phyloP scores from a whole-genome alignment of 2,113 vertebrate species.

The Tauraco erythrolophus region DNA sequence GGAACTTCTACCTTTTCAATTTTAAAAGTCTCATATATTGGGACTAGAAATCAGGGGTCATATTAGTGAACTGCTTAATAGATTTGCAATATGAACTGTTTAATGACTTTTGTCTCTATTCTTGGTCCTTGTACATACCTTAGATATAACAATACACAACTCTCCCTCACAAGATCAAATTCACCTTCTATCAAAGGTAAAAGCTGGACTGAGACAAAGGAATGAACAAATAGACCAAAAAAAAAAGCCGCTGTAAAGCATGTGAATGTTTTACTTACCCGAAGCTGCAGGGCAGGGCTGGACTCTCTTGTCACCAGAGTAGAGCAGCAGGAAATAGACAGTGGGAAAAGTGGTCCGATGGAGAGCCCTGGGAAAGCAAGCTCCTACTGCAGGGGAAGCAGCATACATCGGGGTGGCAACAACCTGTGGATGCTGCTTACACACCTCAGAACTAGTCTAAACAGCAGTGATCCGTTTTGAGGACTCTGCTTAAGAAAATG shows the following conservation, averaged over 20 bases:
- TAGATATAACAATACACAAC: background rate
- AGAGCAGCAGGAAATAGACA: background rate
- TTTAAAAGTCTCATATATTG: background rate
- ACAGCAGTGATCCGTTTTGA: background rate
- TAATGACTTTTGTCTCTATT: background rate
- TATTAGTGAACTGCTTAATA: background rate
- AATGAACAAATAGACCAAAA: background rate
- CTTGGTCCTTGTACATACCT: background rate
- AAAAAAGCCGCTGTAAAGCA: background rate
- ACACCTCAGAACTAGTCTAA: background rate
- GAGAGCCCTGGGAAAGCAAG: background rate
- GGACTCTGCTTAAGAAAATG: background rate
- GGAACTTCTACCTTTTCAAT: background rate
- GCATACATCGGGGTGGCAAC: background rate
- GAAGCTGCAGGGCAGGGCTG: background rate
- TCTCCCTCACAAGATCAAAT: background rate
- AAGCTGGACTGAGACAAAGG: background rate
- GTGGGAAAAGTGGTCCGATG: background rate
- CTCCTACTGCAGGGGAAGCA: background rate
- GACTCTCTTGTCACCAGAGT: background rate
- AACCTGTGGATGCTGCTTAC: background rate
- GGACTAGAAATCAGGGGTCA: background rate
- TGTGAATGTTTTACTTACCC: background rate
- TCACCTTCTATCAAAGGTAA: background rate
- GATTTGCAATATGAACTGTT: background rate